Evolutionary conservation across 2,113 vertebrate species (phyloP).

Genomic region (Nanorana parkeri): DNA sequence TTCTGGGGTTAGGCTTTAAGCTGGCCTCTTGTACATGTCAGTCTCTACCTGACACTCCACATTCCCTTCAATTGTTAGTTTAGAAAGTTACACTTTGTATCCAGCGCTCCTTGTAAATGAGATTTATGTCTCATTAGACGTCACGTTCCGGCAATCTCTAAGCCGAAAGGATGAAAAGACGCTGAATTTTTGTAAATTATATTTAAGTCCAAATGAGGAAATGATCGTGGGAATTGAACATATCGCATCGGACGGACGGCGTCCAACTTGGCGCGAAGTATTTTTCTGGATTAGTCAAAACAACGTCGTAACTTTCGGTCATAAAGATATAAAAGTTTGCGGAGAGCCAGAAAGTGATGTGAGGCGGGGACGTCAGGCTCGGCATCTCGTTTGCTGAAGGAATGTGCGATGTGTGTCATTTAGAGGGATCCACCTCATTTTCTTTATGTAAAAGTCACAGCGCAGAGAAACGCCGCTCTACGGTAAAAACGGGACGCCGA

Average conservation of each 20-base stretch:
- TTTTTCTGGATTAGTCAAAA: conserved; percentile 27
- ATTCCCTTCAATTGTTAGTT: too few relatives aligned
- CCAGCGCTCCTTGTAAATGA: too few relatives aligned
- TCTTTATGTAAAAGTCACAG: conserved; percentile 56
- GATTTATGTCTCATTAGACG: too few relatives aligned
- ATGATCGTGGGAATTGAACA: neutral
- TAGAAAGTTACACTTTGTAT: too few relatives aligned
- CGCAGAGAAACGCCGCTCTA: conserved; percentile 65
- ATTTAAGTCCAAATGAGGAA: neutral
- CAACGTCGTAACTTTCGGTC: neutral
- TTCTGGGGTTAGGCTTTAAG: too few relatives aligned
- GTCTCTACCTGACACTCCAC: too few relatives aligned
- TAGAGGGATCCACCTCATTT: conserved; percentile 57
- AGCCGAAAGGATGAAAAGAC: too few relatives aligned
- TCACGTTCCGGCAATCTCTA: too few relatives aligned
- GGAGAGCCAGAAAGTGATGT: conserved; percentile 22
- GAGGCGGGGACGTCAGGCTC: conserved; percentile 21
- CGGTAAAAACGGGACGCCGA: conserved; percentile 66
- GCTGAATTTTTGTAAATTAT: too few relatives aligned
- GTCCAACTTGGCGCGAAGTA: neutral
- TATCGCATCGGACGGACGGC: neutral
- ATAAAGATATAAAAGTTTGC: neutral
- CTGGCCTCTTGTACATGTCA: too few relatives aligned
- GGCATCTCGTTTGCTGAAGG: neutral
- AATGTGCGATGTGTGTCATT: conserved; percentile 59